Base-by-base conservation (phyloP, 2,888 invertebrate genomes). In the Mimas tiliae region DNA sequence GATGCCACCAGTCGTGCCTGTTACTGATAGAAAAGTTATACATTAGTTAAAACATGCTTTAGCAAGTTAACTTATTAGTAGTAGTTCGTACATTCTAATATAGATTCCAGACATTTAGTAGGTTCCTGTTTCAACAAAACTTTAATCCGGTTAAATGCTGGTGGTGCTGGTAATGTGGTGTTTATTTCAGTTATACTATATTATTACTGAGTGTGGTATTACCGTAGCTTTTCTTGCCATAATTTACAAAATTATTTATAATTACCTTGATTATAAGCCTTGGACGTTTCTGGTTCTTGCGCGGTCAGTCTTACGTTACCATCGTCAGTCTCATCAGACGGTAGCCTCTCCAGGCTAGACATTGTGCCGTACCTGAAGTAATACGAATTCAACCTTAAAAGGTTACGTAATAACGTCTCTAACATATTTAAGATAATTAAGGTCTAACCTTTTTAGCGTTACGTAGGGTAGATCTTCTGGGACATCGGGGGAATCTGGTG, bases 381-480 rank as follows among this genome's bases (percentile, higher is more conserved):
- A 75, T 73, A 72, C 8, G 34, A 47, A 52, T 63, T 42, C 16
- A 45, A 53, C 38, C 27, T 51, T 42, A 38, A 45, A 53, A 8
- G 12, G 6, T 12, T 21, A 33, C 21, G 52, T 21, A 21, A 21
- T 52, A 64, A 34, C 19, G 34, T 51, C 1, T 51, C 19, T 52
- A 27, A 33, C 45, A 33, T n/a, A 8, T 9, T 50, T 19, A 50
- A 45, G 9, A 47, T 0, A 55, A 67, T 48, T 21, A 50, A 50
- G 50, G 62, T 51, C 74, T 68, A 88, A 95, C 91, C 95, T 94
- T 84, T 94, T 95, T 75, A 97, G 92, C 11, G 96, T 95, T 69
- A 96, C 94, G 83, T 97, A 97, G 16, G 96, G 96, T 34, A 96
- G 95, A 72, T 96, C 96, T 82, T 96, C 96, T 42, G 95, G 95